Base-by-base conservation (phyloP, 1,140 invertebrate species). In the Nylanderia fulva region DNA sequence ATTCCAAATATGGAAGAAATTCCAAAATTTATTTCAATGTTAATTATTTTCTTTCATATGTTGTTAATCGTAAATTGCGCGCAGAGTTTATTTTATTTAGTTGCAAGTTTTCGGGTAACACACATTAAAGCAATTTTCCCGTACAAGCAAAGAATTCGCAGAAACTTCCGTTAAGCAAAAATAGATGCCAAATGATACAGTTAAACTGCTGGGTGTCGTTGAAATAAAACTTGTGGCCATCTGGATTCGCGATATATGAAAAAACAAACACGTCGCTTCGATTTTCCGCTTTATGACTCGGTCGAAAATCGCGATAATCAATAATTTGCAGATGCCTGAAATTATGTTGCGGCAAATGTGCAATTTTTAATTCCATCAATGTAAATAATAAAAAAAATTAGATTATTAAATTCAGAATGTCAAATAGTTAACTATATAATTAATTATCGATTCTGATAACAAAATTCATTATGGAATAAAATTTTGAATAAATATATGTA, bases 161-260 rank as follows among this genome's bases (percentile, higher is more conserved):
- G 36, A 80, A 90, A 80, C 85, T 89, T 86, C 84, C 85, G 76
- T 77, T 45, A 76, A 60, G 76, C 75, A 79, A 85, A 90, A 91
- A 91, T 91, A 91, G 87, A 82, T 64, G 54, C 68, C 83, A 74
- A 90, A 90, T 86, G 89, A 91, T 88, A 91, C 84, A 79, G 77
- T 74, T 88, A 91, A 91, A 83, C 90, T 83, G 84, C 89, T 91
- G 88, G 86, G 68, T 86, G 86, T 91, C 90, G 69, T 86, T 84
- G 88, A 90, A 91, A 91, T 91, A 91, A 91, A 91, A 90, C 75
- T 71, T 45, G 60, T 33, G 66, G 85, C 83, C 87, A 91, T 91
- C 90, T 91, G 90, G 90, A 90, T 90, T 54, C 64, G 54, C n/a
- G 52, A 27, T 42, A 75, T 71, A 88, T 64, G 52, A 29, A 74